phyloP scores from a whole-genome alignment of 2,888 invertebrate species.

The Pseudolycoriella hygida region DNA sequence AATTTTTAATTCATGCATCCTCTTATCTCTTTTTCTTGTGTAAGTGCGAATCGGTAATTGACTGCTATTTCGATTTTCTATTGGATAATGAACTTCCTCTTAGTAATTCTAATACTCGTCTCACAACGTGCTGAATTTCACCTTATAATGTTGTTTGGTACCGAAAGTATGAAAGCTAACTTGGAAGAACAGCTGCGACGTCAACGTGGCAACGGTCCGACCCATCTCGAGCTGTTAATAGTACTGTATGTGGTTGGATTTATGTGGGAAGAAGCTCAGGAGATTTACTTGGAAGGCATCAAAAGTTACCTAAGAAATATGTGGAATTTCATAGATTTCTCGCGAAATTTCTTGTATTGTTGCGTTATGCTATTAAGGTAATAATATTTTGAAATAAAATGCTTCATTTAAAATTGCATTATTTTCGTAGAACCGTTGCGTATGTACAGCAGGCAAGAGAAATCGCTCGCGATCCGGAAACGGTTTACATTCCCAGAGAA shows the following conservation, averaged over 20 bases:
- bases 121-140: slow-evolving; percentile 77
- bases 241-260: slow-evolving; percentile 74
- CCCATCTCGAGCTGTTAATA: slow-evolving; percentile 66
- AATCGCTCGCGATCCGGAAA: slow-evolving; percentile 45
- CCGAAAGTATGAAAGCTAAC: slow-evolving; percentile 44
- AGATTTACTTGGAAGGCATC: slow-evolving; percentile 77
- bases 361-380: slow-evolving; percentile 45
- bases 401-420: not conserved
- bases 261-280: slow-evolving; percentile 83
- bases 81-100: slow-evolving; percentile 6
- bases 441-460: slow-evolving; percentile 57
- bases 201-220: slow-evolving; percentile 74
- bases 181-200: slow-evolving; percentile 43
- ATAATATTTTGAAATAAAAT: slow-evolving; percentile 7
- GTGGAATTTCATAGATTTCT: slow-evolving; percentile 96
- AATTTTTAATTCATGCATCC: slow-evolving; percentile 86
- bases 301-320: slow-evolving; percentile 73
- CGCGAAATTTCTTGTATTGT: slow-evolving; percentile 72
- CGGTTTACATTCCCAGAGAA: slow-evolving; percentile 61
- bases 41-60: slow-evolving; percentile 35
- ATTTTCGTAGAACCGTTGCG: slow-evolving; percentile 40
- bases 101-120: slow-evolving; percentile 81
- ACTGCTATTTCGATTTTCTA: not conserved
- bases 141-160: slow-evolving; percentile 52
- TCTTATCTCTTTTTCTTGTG: slow-evolving; percentile 86